Percentiles rank a stretch among this genome's conserved stretches.
phyloP scores from a whole-genome alignment of 1,140 invertebrate species.

The Bombus sibiricus region DNA sequence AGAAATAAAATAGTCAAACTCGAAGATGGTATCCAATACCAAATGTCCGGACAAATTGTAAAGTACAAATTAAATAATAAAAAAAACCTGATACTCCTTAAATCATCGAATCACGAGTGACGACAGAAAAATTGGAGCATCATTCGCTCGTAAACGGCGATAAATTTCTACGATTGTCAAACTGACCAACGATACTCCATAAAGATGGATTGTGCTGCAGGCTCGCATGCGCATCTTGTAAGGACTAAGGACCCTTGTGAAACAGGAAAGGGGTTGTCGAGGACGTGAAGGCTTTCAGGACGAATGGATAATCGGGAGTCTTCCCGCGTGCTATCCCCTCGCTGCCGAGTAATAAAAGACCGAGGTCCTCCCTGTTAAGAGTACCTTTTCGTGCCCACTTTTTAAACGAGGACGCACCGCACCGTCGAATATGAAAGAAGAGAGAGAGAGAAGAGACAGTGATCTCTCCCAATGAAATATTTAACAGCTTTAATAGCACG shows the following conservation, averaged over 20 bases:
- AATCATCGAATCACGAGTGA: no score
- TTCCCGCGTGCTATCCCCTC: constrained; percentile 42
- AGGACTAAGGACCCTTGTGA: constrained; percentile 25
- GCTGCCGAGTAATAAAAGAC: constrained; percentile 52
- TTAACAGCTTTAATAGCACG: constrained; percentile 20
- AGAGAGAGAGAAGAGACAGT: neutral
- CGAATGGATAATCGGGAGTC: constrained; percentile 67
- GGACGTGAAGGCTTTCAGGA: constrained; percentile 62
- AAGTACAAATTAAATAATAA: no score
- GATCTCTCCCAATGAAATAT: constrained; percentile 44
- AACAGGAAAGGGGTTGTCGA: constrained; percentile 41
- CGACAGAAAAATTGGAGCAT: neutral
- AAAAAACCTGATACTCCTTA: no score
- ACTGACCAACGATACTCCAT: constrained; percentile 23
- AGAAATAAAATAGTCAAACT: no score
- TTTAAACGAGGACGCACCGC: constrained; percentile 57
- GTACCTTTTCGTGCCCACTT: constrained; percentile 62
- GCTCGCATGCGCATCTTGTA: constrained; percentile 49
- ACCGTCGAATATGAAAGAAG: neutral
- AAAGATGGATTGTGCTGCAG: constrained; percentile 36
- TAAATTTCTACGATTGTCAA: neutral
- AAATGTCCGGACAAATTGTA: no score
- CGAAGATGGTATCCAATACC: no score
- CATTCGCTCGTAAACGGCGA: neutral
- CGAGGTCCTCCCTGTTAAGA: constrained; percentile 39